A percentile compares a stretch with the other conserved stretches of the same genome.
Evolutionary conservation across 2,888 invertebrate genomes (phyloP).

Genomic region (Dendrolimus houi): DNA sequence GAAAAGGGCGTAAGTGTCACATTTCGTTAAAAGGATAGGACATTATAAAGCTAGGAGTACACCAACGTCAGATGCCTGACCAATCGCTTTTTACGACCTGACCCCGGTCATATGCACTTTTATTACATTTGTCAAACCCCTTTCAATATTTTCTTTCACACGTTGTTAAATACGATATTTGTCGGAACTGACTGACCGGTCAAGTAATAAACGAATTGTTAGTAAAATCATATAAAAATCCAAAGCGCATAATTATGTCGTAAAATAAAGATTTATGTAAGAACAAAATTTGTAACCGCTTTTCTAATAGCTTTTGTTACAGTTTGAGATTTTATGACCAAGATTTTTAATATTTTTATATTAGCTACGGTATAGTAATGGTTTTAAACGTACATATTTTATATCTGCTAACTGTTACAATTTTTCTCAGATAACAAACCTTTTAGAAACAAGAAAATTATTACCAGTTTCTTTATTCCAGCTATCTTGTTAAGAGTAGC

Average conservation of each 20-base stretch:
- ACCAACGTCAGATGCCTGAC: conserved; percentile 54
- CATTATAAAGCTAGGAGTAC: background rate
- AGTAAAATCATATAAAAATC: conserved; percentile 24
- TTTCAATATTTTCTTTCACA: conserved; percentile 63
- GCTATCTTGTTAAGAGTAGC: too few relatives aligned
- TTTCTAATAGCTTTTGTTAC: conserved; percentile 9
- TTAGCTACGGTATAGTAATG: too few relatives aligned
- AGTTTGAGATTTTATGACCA: background rate
- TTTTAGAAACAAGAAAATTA: too few relatives aligned
- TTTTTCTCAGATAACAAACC: too few relatives aligned
- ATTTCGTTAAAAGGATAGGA: background rate
- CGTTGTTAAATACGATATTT: conserved; percentile 62
- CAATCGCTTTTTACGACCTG: conserved; percentile 57
- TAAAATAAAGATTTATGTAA: conserved; percentile 59
- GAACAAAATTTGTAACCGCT: conserved; percentile 18
- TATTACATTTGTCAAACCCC: conserved; percentile 29
- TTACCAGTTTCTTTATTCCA: too few relatives aligned
- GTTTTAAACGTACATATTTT: too few relatives aligned
- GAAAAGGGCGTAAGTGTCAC: background rate
- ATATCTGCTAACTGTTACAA: too few relatives aligned
- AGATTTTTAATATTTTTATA: too few relatives aligned
- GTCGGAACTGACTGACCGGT: conserved; percentile 49
- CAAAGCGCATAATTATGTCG: conserved; percentile 58
- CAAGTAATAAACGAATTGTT: conserved; percentile 53
- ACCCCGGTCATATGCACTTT: conserved; percentile 45